Evolutionary conservation across 1,140 invertebrate genomes (phyloP).

Genomic region (Neotoxoptera formosana): DNA sequence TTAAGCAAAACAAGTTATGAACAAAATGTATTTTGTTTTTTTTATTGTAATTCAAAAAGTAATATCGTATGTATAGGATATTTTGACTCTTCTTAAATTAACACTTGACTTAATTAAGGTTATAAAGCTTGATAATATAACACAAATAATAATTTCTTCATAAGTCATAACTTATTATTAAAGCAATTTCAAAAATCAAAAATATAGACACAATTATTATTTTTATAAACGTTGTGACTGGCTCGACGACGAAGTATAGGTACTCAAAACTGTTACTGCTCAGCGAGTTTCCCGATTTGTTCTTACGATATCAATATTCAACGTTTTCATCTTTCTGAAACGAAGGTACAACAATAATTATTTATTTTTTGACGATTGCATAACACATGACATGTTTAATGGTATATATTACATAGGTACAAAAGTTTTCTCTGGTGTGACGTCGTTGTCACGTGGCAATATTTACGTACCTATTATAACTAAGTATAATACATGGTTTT

Average conservation of each 20-base stretch:
- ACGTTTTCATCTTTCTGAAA: neutral
- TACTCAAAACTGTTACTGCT: neutral
- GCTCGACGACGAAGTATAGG: neutral
- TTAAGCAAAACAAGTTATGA: neutral
- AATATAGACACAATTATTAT: neutral
- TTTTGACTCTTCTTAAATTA: no score
- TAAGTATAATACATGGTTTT: neutral
- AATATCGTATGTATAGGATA: no score
- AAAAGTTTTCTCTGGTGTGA: neutral
- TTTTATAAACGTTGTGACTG: neutral
- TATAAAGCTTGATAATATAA: neutral
- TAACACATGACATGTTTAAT: neutral
- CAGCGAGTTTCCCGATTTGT: neutral
- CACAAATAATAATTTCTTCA: neutral
- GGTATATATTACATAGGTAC: neutral
- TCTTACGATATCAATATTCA: neutral
- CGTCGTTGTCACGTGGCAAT: neutral
- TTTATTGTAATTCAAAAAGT: no score
- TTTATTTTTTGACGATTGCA: neutral
- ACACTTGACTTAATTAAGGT: no score
- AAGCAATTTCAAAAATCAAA: neutral
- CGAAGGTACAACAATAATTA: neutral
- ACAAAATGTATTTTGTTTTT: no score
- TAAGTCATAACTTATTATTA: neutral
- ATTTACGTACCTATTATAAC: neutral